Conservation (phyloP, 1,140 invertebrate genomes). For the Drosophila watanabei region DNA sequence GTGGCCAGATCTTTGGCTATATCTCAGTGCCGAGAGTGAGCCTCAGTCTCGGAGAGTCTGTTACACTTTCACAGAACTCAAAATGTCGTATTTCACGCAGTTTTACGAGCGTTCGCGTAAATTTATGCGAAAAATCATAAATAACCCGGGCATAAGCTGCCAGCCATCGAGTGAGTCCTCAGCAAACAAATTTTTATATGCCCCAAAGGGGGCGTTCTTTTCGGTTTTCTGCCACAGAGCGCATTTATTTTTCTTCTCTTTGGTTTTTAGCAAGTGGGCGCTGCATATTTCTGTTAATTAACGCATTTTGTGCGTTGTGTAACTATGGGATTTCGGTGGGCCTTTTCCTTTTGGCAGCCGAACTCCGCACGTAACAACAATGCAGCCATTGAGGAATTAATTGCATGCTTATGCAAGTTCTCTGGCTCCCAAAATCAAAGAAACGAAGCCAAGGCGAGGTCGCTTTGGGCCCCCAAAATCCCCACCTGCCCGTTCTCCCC, state of each 20-base stretch:
- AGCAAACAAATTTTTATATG: constrained; percentile 24
- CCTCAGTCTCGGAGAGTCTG: constrained; percentile 27
- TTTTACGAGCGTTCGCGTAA: constrained; percentile 83
- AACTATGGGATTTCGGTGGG: constrained; percentile 55
- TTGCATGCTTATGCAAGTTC: constrained; percentile 57
- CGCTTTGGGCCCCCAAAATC: not conserved
- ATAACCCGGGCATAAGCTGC: constrained; percentile 54
- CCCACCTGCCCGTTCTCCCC: not conserved
- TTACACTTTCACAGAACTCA: constrained; percentile 84
- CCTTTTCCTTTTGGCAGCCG: constrained; percentile 7
- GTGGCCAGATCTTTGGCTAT: not conserved
- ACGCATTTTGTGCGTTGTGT: constrained; percentile 73
- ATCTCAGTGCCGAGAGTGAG: not conserved
- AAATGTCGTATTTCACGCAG: constrained; percentile 82
- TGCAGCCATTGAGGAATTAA: constrained; percentile 60
- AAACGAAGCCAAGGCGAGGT: constrained; percentile 58
- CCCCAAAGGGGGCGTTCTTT: constrained; percentile 18
- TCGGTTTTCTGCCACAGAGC: constrained; percentile 15
- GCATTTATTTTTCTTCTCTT: not conserved
- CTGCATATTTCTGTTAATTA: constrained; percentile 81
- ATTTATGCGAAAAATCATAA: constrained; percentile 83
- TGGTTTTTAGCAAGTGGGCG: constrained; percentile 66
- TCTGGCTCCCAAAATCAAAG: constrained; percentile 49
- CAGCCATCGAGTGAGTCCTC: constrained; percentile 5
- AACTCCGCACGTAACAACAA: constrained; percentile 46